These are phyloP conservation scores for Eucera pruinosa DNA, from an alignment of 2,888 invertebrate genomes.

Conservation along the genomic window DNA sequence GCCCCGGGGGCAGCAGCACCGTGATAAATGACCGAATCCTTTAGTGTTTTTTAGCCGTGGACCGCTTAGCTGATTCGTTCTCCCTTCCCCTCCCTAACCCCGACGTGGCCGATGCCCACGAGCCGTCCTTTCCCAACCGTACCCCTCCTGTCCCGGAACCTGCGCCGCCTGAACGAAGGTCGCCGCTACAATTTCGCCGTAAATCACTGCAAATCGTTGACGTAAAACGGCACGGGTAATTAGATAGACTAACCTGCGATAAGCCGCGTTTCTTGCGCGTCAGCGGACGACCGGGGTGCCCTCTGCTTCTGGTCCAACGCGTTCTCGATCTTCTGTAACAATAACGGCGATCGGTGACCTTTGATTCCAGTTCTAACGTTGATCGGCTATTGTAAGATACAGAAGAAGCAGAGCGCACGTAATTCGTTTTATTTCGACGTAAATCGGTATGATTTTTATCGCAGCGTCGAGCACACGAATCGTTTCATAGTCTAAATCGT, in stretches of 20 bases:
- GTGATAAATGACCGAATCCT: slow-evolving; percentile 83
- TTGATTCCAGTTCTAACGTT: background rate
- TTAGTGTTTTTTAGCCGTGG: slow-evolving; percentile 74
- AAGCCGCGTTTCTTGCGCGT: slow-evolving; percentile 73
- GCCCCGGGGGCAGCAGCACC: slow-evolving; percentile 76
- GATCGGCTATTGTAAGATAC: too few relatives aligned
- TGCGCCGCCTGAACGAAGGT: slow-evolving; percentile 75
- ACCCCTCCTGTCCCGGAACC: slow-evolving; percentile 38
- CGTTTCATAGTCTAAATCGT: too few relatives aligned
- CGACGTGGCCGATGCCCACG: too few relatives aligned
- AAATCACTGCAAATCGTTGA: slow-evolving; percentile 84
- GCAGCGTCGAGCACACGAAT: too few relatives aligned
- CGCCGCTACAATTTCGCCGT: slow-evolving; percentile 82
- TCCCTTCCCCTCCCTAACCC: slow-evolving; percentile 27
- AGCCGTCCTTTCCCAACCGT: slow-evolving; percentile 41
- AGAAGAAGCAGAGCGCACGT: too few relatives aligned
- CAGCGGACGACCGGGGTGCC: slow-evolving; percentile 44
- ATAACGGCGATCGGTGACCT: background rate
- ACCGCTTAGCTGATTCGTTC: slow-evolving; percentile 65
- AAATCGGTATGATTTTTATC: too few relatives aligned
- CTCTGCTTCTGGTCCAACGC: slow-evolving; percentile 59
- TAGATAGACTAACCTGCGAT: slow-evolving; percentile 82
- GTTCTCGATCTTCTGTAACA: slow-evolving; percentile 66
- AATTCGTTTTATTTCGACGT: too few relatives aligned
- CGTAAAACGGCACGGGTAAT: slow-evolving; percentile 83